Evolutionary conservation across 2,113 vertebrate genomes (phyloP).

Genomic region (Phrynocephalus versicolor): DNA sequence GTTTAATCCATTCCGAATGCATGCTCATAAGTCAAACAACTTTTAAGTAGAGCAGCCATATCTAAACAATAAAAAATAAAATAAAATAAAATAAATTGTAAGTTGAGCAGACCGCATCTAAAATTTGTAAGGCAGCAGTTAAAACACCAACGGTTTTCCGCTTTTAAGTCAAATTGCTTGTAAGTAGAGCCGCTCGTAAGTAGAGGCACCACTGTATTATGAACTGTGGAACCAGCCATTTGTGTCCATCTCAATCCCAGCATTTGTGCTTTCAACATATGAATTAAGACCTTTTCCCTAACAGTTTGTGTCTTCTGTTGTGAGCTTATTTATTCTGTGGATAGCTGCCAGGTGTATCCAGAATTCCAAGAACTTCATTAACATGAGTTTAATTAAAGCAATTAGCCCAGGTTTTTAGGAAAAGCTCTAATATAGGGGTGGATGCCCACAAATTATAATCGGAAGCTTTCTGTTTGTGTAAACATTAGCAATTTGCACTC

Average conservation of each 20-base stretch:
- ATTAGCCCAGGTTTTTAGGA: background rate
- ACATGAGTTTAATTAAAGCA: background rate
- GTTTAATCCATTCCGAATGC: no score
- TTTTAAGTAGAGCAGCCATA: no score
- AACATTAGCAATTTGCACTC: constrained; percentile 29
- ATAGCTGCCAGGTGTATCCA: constrained; percentile 7
- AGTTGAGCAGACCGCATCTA: no score
- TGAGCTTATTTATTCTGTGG: background rate
- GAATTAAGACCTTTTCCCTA: background rate
- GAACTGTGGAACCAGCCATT: no score
- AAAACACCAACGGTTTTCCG: no score
- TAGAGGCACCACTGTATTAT: no score
- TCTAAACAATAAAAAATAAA: no score
- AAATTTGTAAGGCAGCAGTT: no score
- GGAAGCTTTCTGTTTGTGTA: background rate
- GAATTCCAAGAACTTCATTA: background rate
- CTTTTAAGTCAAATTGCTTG: no score
- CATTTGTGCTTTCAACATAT: background rate
- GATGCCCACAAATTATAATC: background rate
- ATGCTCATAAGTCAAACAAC: no score
- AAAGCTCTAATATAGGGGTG: background rate
- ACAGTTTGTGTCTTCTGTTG: background rate
- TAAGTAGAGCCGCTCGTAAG: no score
- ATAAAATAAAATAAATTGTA: no score
- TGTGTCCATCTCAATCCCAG: background rate